Percentiles rank a stretch among this genome's conserved stretches.
phyloP scores from a whole-genome alignment of 2,888 invertebrate genomes.

The Drosophila neoperkinsi region DNA sequence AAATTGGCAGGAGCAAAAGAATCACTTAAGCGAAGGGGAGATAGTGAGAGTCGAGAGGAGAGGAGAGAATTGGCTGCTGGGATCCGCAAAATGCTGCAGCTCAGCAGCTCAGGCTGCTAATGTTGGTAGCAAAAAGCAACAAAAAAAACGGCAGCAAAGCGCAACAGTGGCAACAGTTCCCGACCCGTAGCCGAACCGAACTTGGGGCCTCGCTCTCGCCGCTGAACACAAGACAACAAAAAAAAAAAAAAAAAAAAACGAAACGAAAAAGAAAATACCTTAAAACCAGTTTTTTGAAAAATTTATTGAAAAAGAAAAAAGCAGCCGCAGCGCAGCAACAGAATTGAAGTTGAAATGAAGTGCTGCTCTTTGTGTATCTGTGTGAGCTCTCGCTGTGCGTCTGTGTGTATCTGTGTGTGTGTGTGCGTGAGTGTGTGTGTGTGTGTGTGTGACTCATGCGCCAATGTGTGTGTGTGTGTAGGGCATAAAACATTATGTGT shows the following conservation, averaged over 20 bases:
- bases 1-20: slow-evolving; percentile 73
- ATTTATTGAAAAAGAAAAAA: slow-evolving; percentile 68
- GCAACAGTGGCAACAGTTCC: slow-evolving; percentile 67
- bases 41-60: slow-evolving; percentile 10
- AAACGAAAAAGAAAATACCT: slow-evolving; percentile 76
- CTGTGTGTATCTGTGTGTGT: slow-evolving; percentile 17
- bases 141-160: slow-evolving; percentile 66
- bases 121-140: slow-evolving; percentile 63
- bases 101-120: slow-evolving; percentile 51
- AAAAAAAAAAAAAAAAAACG: slow-evolving; percentile 18
- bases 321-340: slow-evolving; percentile 39
- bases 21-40: slow-evolving; percentile 65
- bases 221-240: slow-evolving; percentile 15
- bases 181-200: slow-evolving; percentile 53
- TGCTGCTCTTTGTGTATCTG: slow-evolving; percentile 43
- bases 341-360: slow-evolving; percentile 76
- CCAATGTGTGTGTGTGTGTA: slow-evolving; percentile 33
- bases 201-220: slow-evolving; percentile 40
- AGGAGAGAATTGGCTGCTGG: slow-evolving; percentile 17
- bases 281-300: slow-evolving; percentile 82
- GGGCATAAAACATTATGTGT: slow-evolving; percentile 61
- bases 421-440: slow-evolving; percentile 13
- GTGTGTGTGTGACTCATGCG: slow-evolving; percentile 16
- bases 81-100: slow-evolving; percentile 39
- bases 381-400: slow-evolving; percentile 16